A percentile compares a stretch with the other conserved stretches of the same genome.
These are phyloP conservation scores for Helicoverpa zea DNA, from an alignment of 1,140 invertebrate genomes.

Conservation along the genomic window DNA sequence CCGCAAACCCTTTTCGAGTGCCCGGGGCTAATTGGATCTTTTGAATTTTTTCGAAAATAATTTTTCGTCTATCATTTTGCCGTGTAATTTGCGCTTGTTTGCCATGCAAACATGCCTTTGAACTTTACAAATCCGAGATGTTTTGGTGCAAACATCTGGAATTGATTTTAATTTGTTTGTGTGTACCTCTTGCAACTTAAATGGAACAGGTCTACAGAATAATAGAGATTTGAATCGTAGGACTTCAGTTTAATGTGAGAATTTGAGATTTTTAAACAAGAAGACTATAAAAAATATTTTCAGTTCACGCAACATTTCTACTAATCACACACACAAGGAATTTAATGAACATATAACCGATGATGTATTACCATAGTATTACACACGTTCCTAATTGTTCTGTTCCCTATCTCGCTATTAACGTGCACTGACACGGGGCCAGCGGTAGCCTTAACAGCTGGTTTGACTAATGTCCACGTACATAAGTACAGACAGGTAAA, in stretches of 20 bases:
- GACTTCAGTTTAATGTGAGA: neutral
- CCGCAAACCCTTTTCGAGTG: slow-evolving; percentile 68
- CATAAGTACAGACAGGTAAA: slow-evolving; percentile 33
- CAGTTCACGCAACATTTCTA: no score
- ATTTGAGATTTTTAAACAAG: no score
- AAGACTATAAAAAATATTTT: no score
- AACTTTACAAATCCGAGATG: slow-evolving; percentile 56
- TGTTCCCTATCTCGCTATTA: slow-evolving; percentile 31
- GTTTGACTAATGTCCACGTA: slow-evolving; percentile 40
- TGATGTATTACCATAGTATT: slow-evolving; percentile 30
- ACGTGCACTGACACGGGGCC: slow-evolving; percentile 23
- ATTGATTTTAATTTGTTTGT: slow-evolving; percentile 32
- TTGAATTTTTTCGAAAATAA: slow-evolving; percentile 69
- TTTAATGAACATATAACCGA: slow-evolving; percentile 34
- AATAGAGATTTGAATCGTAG: neutral
- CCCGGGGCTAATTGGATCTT: slow-evolving; percentile 74
- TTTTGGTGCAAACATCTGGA: slow-evolving; percentile 48
- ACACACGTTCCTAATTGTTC: slow-evolving; percentile 35
- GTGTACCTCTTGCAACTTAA: neutral
- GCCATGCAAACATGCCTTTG: slow-evolving; percentile 63
- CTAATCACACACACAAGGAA: neutral
- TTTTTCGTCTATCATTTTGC: slow-evolving; percentile 73
- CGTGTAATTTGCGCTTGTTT: slow-evolving; percentile 65
- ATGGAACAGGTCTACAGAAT: neutral
- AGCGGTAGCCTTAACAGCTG: slow-evolving; percentile 26